These are phyloP conservation scores for Graphium colonna DNA, from an alignment of 2,888 invertebrate species.

Conservation along the genomic window DNA sequence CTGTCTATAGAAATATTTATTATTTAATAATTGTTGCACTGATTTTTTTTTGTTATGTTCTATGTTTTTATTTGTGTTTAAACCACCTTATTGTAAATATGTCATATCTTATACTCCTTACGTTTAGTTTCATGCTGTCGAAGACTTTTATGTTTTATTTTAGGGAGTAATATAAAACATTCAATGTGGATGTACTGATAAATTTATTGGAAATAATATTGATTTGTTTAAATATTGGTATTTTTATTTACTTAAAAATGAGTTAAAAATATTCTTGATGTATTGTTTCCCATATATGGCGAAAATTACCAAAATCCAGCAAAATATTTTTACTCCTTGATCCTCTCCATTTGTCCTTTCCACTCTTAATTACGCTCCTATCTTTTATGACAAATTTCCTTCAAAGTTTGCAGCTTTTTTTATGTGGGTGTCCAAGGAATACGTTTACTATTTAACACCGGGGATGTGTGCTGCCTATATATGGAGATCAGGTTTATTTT, in stretches of 20 bases:
- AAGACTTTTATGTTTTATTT: constrained; percentile 71
- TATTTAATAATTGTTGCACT: constrained; percentile 75
- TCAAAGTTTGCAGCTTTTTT: too few relatives aligned
- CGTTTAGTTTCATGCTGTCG: constrained; percentile 67
- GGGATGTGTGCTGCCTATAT: too few relatives aligned
- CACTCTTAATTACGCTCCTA: too few relatives aligned
- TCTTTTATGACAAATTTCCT: too few relatives aligned
- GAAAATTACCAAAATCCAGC: too few relatives aligned
- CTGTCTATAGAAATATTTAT: constrained; percentile 72
- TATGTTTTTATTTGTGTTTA: constrained; percentile 75
- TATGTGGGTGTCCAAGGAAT: too few relatives aligned
- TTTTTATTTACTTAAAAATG: constrained; percentile 38
- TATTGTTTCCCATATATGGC: too few relatives aligned
- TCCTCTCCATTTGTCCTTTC: too few relatives aligned
- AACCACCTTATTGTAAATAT: constrained; percentile 74
- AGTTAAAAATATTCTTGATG: too few relatives aligned
- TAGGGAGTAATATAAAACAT: constrained; percentile 63
- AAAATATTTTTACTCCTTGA: too few relatives aligned
- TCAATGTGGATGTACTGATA: constrained; percentile 78
- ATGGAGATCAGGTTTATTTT: too few relatives aligned
- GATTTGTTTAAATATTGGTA: constrained; percentile 72
- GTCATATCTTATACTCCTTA: constrained; percentile 62
- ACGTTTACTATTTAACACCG: too few relatives aligned
- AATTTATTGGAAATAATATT: constrained; percentile 79
- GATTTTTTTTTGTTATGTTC: constrained; percentile 71